A percentile compares a stretch with the other conserved stretches of the same genome.
Conservation (phyloP, 2,888 invertebrate genomes). For the Latheticus oryzae region DNA sequence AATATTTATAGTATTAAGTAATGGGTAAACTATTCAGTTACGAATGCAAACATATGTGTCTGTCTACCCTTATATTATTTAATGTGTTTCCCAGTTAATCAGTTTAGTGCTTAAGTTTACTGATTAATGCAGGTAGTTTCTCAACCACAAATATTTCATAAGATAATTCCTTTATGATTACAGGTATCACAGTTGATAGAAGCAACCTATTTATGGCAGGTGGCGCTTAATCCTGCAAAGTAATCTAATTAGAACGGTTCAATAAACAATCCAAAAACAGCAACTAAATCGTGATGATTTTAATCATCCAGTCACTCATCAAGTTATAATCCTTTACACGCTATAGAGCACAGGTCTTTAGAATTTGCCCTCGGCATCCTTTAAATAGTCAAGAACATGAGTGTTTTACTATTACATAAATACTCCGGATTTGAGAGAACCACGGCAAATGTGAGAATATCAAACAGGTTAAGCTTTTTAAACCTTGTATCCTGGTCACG, state of each 20-base stretch:
- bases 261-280: conserved; percentile 18
- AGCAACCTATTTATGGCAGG: conserved; percentile 12
- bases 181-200: conserved; percentile 11
- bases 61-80: conserved; percentile 17
- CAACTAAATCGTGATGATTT: conserved; percentile 12
- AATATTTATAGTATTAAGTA: neutral
- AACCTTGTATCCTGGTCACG: neutral
- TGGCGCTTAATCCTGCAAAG: conserved; percentile 7
- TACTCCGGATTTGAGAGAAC: neutral
- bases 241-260: conserved; percentile 20
- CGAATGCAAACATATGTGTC: conserved; percentile 8
- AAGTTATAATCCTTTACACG: conserved; percentile 10
- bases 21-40: neutral
- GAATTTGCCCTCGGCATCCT: conserved; percentile 11
- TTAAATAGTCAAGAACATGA: conserved; percentile 14
- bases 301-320: conserved; percentile 11
- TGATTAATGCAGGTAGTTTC: conserved; percentile 21
- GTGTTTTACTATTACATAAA: conserved; percentile 9
- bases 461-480: conserved; percentile 7
- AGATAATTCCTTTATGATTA: neutral
- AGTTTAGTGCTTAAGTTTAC: no score
- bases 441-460: conserved; percentile 8
- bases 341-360: conserved; percentile 12
- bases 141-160: conserved; percentile 4
- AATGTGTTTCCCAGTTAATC: conserved; percentile 1